Conservation (phyloP, 2,797 vertebrate species). For the Oreochromis mossambicus region DNA sequence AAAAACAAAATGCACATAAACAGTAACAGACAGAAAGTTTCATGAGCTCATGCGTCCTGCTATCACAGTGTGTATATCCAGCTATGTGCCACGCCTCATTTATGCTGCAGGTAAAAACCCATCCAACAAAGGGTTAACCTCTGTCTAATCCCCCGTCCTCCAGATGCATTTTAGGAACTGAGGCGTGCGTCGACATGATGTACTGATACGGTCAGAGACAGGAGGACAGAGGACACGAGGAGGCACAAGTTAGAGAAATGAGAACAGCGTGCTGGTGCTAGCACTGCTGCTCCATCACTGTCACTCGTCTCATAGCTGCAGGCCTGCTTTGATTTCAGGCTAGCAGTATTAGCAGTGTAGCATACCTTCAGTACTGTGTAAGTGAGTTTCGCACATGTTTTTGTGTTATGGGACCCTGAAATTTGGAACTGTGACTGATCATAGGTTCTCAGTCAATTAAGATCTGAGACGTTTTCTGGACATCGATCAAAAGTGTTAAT, state of each 20-base stretch:
- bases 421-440: neutral
- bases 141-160: accelerated
- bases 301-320: neutral
- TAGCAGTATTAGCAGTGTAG: neutral
- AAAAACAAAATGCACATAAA: neutral
- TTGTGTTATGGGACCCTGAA: neutral
- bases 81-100: neutral
- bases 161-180: neutral
- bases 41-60: neutral
- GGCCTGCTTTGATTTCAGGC: neutral
- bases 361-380: neutral
- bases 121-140: neutral
- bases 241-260: neutral
- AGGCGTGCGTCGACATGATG: neutral
- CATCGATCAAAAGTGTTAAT: accelerated
- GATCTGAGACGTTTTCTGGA: neutral
- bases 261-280: neutral
- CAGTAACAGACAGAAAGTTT: neutral
- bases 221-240: neutral
- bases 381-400: neutral
- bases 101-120: neutral
- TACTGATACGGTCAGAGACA: neutral
- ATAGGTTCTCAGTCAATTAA: neutral
- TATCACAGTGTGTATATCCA: neutral
- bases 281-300: neutral